phyloP scores from a whole-genome alignment of 2,113 vertebrate genomes.

The Stegostoma tigrinum region DNA sequence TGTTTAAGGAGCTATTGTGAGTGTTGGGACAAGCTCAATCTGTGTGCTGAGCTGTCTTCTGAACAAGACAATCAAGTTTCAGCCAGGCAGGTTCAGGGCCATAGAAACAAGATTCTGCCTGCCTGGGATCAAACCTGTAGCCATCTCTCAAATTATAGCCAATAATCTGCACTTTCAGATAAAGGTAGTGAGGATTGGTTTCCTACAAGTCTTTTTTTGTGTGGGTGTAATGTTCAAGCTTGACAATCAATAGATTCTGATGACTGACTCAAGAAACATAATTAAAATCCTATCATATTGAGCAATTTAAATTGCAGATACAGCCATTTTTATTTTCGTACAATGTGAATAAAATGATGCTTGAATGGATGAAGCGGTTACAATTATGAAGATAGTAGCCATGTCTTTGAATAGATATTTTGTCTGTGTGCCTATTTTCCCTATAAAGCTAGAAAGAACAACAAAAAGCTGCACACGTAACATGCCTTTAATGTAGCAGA shows the following conservation, averaged over 20 bases:
- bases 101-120: not conserved
- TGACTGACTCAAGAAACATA: not conserved
- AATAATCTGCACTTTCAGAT: not conserved
- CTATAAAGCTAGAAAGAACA: not conserved
- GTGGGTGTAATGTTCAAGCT: not conserved
- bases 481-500: no score
- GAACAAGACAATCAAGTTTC: not conserved
- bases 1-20: not conserved
- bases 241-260: not conserved
- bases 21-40: not conserved
- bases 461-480: not conserved
- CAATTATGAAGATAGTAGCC: not conserved
- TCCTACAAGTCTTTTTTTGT: not conserved
- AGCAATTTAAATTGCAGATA: not conserved
- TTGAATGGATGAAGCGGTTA: not conserved
- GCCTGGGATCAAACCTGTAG: not conserved
- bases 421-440: not conserved
- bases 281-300: not conserved
- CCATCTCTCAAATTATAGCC: not conserved
- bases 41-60: not conserved
- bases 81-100: not conserved
- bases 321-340: not conserved
- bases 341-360: not conserved
- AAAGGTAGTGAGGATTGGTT: not conserved
- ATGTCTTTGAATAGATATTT: not conserved